Evolutionary conservation across 2,113 vertebrate genomes (phyloP), one percentile per base, ranked within the genome.

Genomic region (Grammomys dolichurus): DNA sequence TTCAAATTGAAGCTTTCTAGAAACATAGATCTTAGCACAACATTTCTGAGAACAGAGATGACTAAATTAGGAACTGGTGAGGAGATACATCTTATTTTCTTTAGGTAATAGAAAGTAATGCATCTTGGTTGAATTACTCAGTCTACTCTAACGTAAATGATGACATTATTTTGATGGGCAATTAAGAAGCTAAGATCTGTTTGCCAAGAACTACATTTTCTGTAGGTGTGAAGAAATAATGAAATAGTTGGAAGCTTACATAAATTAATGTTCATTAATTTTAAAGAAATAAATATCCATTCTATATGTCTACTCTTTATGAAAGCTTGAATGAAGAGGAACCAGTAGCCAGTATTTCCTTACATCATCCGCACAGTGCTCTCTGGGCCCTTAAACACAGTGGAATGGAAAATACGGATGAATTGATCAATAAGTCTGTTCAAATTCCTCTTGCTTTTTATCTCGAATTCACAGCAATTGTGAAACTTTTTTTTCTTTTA

Each of bases 221-320:
- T 80, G 65, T 77, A 92, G 43, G 48, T 65, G 7, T 69, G 69
- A 70, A 75, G 13, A 46, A 93, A 84, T 69, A 13, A 13, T 78
- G 40, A 51, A 94, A 22, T 31, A 92, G 33, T 43, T 86, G 67
- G 2, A 92, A 20, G 24, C 86, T 94, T 93, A 92, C 11, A 58
- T 48, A 78, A 70, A 86, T 48, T 33, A 46, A 46, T 81, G 75
- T 33, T 80, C 7, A 70, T 60, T 95, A n/a, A 48, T 85, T 94
- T 93, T 95, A 87, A 93, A 92, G 48, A 73, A 95, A 46, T 16
- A 95, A 70, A 67, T 87, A 82, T 70, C 87, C 72, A 56, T 63
- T 93, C 11, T 54, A 26, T 33, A 16, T 14, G 91, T 63, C 22
- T 84, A 8, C 22, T 58, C 20, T 48, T 65, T 77, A 69, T 67